phyloP scores from a whole-genome alignment of 2,888 invertebrate genomes.

The Pantelozetes paolii region DNA sequence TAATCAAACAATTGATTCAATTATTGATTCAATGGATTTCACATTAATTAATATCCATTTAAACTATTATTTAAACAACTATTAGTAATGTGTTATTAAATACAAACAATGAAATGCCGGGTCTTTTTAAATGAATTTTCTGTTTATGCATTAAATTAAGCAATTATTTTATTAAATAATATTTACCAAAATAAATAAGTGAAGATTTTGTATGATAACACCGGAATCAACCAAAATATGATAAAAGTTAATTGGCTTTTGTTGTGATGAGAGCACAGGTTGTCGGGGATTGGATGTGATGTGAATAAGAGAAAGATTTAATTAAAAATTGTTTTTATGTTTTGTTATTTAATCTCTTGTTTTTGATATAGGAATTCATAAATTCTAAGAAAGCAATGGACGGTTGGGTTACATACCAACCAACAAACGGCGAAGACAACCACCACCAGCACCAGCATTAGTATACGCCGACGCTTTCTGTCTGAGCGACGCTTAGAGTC shows the following conservation, averaged over 20 bases:
- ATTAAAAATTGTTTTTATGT: neutral
- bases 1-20: too few relatives aligned
- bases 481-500: constrained; percentile 19
- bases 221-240: constrained; percentile 47
- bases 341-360: too few relatives aligned
- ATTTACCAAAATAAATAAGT: neutral
- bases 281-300: neutral
- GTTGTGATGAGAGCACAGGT: neutral
- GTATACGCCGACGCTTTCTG: constrained; percentile 49
- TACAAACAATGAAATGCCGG: too few relatives aligned
- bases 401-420: constrained; percentile 49
- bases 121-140: too few relatives aligned
- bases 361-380: too few relatives aligned
- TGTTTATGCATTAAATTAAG: too few relatives aligned
- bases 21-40: too few relatives aligned
- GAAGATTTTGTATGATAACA: neutral
- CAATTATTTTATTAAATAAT: neutral
- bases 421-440: constrained; percentile 55
- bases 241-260: constrained; percentile 54
- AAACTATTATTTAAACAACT: too few relatives aligned
- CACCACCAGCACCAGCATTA: constrained; percentile 55
- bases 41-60: too few relatives aligned
- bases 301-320: neutral
- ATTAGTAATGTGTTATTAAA: too few relatives aligned
- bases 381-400: too few relatives aligned